Percentiles rank a stretch among this genome's conserved stretches.
Conservation (phyloP, 2,797 vertebrate genomes). For the Botia kubotai region DNA sequence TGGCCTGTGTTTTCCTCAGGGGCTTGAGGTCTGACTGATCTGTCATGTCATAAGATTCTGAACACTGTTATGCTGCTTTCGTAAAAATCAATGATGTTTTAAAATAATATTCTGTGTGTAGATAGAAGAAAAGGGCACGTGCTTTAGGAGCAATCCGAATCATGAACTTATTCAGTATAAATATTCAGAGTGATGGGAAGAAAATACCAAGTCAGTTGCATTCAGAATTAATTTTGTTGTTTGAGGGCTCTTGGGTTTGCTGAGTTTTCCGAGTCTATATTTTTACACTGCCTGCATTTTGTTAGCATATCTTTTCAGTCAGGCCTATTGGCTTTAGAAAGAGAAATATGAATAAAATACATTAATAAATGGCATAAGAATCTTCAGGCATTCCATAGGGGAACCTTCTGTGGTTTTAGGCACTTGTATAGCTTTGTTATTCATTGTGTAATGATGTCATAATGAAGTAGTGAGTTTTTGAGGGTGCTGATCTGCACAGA, state of each 20-base stretch:
- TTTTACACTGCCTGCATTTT: constrained; percentile 46
- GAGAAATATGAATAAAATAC: too few species aligned
- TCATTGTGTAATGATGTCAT: constrained; percentile 45
- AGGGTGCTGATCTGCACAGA: constrained; percentile 7
- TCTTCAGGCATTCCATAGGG: neutral
- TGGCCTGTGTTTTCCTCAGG: constrained; percentile 10
- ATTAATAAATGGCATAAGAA: neutral
- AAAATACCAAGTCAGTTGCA: neutral
- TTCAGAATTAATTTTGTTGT: neutral
- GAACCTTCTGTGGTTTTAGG: neutral
- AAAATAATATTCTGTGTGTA: constrained; percentile 35
- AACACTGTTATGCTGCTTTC: constrained; percentile 11
- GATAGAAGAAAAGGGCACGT: neutral
- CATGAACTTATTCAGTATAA: too few species aligned
- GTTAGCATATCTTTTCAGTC: constrained; percentile 35
- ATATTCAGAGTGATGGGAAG: too few species aligned
- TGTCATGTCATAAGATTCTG: constrained; percentile 50
- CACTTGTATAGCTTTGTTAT: constrained; percentile 30
- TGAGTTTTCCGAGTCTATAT: constrained; percentile 48
- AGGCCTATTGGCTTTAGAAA: too few species aligned
- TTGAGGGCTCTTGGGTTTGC: constrained; percentile 54
- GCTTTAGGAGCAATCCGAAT: neutral
- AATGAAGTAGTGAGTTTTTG: constrained; percentile 27
- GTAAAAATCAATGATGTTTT: constrained; percentile 57
- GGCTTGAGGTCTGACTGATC: constrained; percentile 12